phyloP scores from a whole-genome alignment of 2,113 vertebrate genomes.

The Polypterus senegalus region DNA sequence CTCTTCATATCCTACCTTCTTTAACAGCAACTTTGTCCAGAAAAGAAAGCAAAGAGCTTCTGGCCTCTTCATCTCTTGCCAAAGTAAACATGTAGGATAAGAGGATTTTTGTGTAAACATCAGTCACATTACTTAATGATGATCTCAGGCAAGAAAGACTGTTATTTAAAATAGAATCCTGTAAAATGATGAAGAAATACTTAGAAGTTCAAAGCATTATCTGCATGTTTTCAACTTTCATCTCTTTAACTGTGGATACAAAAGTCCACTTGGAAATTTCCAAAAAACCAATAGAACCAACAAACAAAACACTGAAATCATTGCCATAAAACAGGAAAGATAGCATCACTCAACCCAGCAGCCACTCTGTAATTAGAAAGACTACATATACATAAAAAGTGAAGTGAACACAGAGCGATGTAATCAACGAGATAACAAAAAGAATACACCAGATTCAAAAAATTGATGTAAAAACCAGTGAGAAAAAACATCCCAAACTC shows the following conservation, averaged over 20 bases:
- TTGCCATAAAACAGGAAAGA: too few species aligned
- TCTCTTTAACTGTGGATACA: slow-evolving; percentile 14
- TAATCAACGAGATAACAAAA: too few species aligned
- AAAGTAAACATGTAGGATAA: slow-evolving; percentile 72
- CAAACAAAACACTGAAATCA: neutral
- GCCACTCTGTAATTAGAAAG: too few species aligned
- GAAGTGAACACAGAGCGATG: too few species aligned
- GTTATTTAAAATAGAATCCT: slow-evolving; percentile 44
- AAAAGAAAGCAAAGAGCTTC: slow-evolving; percentile 24
- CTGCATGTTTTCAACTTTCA: slow-evolving; percentile 7
- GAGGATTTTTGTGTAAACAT: slow-evolving; percentile 58
- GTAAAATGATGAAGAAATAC: neutral
- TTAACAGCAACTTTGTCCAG: slow-evolving; percentile 33
- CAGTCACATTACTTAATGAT: slow-evolving; percentile 22
- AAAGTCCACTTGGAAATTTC: neutral
- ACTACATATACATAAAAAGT: too few species aligned
- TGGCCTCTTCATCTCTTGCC: slow-evolving; percentile 47
- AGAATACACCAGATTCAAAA: too few species aligned
- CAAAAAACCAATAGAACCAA: neutral
- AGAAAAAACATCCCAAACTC: neutral
- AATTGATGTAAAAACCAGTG: neutral
- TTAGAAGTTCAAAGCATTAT: too few species aligned
- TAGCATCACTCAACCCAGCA: too few species aligned
- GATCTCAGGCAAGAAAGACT: slow-evolving; percentile 51
- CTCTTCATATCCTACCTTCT: slow-evolving; percentile 26